Percentiles rank a stretch among this genome's conserved stretches.
phyloP scores from a whole-genome alignment of 23 tunicate genomes.

The Oikopleura vanhoeffeni region DNA sequence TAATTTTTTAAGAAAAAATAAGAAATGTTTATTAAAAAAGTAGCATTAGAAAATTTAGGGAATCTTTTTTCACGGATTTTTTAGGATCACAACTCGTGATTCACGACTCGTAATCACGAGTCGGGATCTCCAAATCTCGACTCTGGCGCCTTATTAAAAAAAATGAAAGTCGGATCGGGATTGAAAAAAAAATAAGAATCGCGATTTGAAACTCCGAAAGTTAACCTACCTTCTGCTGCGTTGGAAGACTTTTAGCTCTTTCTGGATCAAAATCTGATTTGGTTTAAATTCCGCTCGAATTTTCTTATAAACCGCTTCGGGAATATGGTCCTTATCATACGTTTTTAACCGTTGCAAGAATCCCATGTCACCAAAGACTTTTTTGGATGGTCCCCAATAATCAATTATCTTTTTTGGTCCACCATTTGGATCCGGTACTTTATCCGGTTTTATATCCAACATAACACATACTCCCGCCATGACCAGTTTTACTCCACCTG shows the following conservation, averaged over 20 bases:
- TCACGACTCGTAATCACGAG: no score
- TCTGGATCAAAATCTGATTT: conserved; percentile 86
- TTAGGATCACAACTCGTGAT: no score
- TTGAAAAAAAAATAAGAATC: no score
- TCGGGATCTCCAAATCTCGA: no score
- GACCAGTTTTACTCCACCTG: conserved; percentile 86
- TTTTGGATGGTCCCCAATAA: conserved; percentile 95
- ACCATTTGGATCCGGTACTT: conserved; percentile 74
- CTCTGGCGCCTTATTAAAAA: no score
- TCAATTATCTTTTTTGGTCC: conserved; percentile 67
- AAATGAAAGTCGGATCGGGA: no score
- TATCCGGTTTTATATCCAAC: conserved; percentile 86
- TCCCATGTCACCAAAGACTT: conserved; percentile 70
- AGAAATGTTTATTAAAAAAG: no score
- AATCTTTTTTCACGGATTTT: no score
- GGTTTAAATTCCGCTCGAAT: conserved; percentile 67
- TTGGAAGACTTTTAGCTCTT: conserved; percentile 77
- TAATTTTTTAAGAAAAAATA: no score
- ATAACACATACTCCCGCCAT: conserved; percentile 92
- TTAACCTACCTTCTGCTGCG: conserved; percentile 96
- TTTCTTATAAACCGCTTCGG: conserved; percentile 69
- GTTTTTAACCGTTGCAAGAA: conserved; percentile 46
- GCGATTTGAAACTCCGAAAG: no score
- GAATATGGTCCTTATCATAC: conserved; percentile 87
- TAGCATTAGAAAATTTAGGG: no score